phyloP scores from a whole-genome alignment of 1,140 invertebrate genomes.

The Cryptotermes secundus region DNA sequence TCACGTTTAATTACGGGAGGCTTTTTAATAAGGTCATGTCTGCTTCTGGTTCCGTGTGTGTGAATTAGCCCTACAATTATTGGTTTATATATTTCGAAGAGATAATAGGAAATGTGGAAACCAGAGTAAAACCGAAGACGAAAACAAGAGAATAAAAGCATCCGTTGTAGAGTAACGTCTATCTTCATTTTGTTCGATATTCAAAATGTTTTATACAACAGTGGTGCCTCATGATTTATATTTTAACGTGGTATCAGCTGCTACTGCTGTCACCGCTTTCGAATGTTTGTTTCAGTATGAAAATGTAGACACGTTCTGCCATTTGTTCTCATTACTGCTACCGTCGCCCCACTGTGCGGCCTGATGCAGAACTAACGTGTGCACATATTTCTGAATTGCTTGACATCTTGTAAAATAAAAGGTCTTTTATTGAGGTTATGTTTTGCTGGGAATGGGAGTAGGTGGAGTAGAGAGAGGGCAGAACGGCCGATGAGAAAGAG shows the following conservation, averaged over 20 bases:
- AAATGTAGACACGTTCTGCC: neutral
- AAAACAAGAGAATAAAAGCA: neutral
- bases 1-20: too few relatives aligned
- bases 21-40: too few relatives aligned
- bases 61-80: neutral
- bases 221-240: neutral
- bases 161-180: neutral
- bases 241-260: conserved; percentile 15
- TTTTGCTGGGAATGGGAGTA: neutral
- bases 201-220: conserved; percentile 18
- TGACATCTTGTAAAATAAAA: conserved; percentile 20
- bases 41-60: too few relatives aligned
- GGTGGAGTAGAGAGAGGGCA: neutral
- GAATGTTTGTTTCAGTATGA: conserved; percentile 16
- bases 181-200: conserved; percentile 17
- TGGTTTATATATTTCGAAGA: neutral
- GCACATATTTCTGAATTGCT: conserved; percentile 17
- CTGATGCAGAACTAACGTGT: conserved; percentile 1
- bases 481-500: neutral
- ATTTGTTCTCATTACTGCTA: conserved; percentile 8
- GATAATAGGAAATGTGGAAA: neutral
- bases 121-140: neutral
- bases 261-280: neutral
- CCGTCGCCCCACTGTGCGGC: neutral
- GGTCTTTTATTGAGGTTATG: conserved; percentile 16